Evolutionary conservation across 2,113 vertebrate genomes (phyloP), one percentile per base, ranked within the genome.

Genomic region (Reinhardtius hippoglossoides): DNA sequence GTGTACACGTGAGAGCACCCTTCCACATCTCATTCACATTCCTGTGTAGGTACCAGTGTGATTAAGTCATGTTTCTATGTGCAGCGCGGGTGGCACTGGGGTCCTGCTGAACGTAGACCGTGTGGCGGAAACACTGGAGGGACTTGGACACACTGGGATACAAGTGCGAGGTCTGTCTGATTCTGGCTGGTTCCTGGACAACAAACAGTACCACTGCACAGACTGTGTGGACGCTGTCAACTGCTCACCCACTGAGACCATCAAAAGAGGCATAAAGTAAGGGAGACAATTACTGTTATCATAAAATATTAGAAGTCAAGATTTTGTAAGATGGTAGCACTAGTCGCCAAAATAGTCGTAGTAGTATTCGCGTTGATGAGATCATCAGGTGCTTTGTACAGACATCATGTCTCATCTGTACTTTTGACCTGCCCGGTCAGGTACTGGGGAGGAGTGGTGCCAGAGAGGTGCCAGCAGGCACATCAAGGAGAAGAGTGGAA

Each of bases 101-200:
- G 97, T 99, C 63, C 95, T 99, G 73, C 93, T 99, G 78, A 99
- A 99, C 0, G 97, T 99, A 87, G 98, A 99, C 74, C 92, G 91
- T 0, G 98, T 99, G 73, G 96, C 98, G 0, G 96, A 98, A 76
- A 95, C 95, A 78, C 94, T 99, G 88, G 96, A 96, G 86, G 95
- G 94, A 48, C 88, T 96, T 90, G 98, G 97, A 0, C 94, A 97
- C 67, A 88, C 94, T 0, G 95, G 93, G 52, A 94, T 99, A 83
- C 97, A 99, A 83, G 98, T 99, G 44, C 95, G 98, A 76, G 98
- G 98, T 67, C 93, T 99, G 83, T 95, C 95, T 0, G 98, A 99
- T 83, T 99, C 98, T 0, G 98, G 98, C 24, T 99, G 98, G 98
- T 99, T 99, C 92, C 89, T 99, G 92, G 98, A 99, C 93, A 99